Percentiles rank a stretch among this genome's conserved stretches.
phyloP scores from a whole-genome alignment of 1,140 invertebrate genomes.

The Hyposmocoma kahamanoa region DNA sequence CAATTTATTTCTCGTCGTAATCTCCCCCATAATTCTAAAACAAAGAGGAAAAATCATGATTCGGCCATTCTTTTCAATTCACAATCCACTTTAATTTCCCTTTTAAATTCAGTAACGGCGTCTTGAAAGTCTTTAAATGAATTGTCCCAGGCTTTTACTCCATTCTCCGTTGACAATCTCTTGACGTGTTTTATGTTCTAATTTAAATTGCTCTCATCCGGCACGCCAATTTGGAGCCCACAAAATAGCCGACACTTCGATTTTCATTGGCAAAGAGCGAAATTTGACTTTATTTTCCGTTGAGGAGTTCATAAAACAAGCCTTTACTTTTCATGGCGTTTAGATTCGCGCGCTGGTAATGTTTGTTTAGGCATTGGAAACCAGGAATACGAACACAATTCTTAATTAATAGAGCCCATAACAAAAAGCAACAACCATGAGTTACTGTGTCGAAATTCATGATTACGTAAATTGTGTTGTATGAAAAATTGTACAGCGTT shows the following conservation, averaged over 20 bases:
- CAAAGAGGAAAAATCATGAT: slow-evolving; percentile 1
- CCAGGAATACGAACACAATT: no score
- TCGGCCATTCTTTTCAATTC: slow-evolving; percentile 39
- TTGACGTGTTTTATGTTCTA: slow-evolving; percentile 60
- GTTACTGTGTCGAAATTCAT: no score
- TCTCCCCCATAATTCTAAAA: not conserved
- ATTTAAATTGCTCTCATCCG: slow-evolving; percentile 60
- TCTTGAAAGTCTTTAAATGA: slow-evolving; percentile 49
- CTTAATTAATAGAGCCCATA: no score
- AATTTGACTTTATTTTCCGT: no score
- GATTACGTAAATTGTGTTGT: no score
- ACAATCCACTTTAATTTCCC: slow-evolving; percentile 36
- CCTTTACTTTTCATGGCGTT: no score
- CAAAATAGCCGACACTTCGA: slow-evolving; percentile 27
- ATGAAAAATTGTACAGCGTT: no score
- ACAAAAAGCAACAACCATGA: no score
- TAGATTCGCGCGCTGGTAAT: no score
- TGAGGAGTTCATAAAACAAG: no score
- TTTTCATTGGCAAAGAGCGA: slow-evolving; percentile 33
- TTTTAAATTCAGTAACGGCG: slow-evolving; percentile 32
- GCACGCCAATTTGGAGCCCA: slow-evolving; percentile 31
- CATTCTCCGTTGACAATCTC: slow-evolving; percentile 48
- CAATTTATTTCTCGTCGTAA: not conserved
- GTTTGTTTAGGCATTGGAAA: no score
- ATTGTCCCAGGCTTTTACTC: slow-evolving; percentile 35